Percentiles rank a stretch among this genome's conserved stretches.
Conservation (phyloP, 1,140 invertebrate genomes). For the Cataglyphis hispanica region DNA sequence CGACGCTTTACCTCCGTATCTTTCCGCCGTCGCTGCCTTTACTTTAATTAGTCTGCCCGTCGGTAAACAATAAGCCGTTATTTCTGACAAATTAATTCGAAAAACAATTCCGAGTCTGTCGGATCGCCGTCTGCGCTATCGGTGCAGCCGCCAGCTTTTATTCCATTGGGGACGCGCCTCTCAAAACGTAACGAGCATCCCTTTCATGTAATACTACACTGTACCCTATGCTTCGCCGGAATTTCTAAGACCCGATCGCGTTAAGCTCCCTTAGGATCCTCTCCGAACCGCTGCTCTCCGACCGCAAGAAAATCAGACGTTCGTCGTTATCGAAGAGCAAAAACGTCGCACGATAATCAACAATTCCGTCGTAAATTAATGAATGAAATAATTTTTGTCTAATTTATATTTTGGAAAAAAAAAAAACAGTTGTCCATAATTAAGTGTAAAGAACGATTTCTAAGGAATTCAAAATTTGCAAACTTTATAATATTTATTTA, state of each 20-base stretch:
- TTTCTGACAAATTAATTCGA: conserved; percentile 77
- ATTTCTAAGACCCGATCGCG: conserved; percentile 54
- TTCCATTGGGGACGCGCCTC: conserved; percentile 45
- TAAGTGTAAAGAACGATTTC: background rate
- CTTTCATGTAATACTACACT: conserved; percentile 64
- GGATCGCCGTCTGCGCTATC: background rate
- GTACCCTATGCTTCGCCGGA: conserved; percentile 10
- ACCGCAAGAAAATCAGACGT: conserved; percentile 56
- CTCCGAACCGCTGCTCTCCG: conserved; percentile 4
- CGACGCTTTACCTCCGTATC: conserved; percentile 8
- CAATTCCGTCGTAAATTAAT: conserved; percentile 39
- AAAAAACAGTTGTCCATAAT: background rate
- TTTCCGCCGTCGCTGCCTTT: background rate
- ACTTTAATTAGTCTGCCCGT: conserved; percentile 74
- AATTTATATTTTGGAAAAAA: background rate
- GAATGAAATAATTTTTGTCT: background rate
- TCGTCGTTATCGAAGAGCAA: conserved; percentile 9
- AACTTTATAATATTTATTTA: background rate
- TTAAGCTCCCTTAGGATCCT: conserved; percentile 58
- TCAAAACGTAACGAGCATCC: conserved; percentile 72
- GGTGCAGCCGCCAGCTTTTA: conserved; percentile 57
- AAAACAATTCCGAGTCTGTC: conserved; percentile 66
- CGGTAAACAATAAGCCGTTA: conserved; percentile 74
- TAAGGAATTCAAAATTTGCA: no score
- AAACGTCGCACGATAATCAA: conserved; percentile 2